A percentile compares a stretch with the other conserved stretches of the same genome.
phyloP scores from a whole-genome alignment of 1,140 invertebrate species.

The Brachystomella parvula region DNA sequence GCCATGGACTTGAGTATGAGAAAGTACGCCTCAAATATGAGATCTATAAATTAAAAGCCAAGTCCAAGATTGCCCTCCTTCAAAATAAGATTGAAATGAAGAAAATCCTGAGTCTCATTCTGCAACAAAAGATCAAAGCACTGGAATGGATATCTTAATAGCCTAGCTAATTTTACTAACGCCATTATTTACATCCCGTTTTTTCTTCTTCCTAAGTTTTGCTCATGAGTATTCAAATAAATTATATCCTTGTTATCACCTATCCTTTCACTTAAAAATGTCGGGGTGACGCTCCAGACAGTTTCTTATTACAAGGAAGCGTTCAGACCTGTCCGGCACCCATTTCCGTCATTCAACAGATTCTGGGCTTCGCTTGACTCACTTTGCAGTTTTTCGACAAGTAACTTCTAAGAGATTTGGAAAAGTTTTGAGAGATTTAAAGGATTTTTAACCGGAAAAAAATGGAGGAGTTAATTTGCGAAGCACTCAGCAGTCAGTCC shows the following conservation, averaged over 20 bases:
- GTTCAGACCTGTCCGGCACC: not conserved
- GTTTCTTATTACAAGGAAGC: not conserved
- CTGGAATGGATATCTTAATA: conserved; percentile 32
- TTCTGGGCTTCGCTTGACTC: too few species aligned
- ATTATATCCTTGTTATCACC: not conserved
- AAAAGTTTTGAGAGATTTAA: too few species aligned
- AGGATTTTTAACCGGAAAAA: too few species aligned
- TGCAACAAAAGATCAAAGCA: conserved; percentile 37
- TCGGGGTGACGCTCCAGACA: not conserved
- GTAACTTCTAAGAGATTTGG: too few species aligned
- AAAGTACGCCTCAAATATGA: conserved; percentile 37
- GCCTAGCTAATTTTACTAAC: not conserved
- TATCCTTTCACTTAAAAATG: not conserved
- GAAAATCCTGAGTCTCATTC: conserved; percentile 35
- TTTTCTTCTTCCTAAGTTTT: not conserved
- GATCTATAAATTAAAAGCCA: conserved; percentile 37
- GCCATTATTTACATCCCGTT: not conserved
- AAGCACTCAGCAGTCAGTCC: too few species aligned
- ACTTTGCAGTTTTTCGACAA: too few species aligned
- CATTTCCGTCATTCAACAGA: too few species aligned
- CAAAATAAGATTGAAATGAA: conserved; percentile 38
- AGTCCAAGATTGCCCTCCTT: conserved; percentile 36
- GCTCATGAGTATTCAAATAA: not conserved
- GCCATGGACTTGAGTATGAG: conserved; percentile 30
- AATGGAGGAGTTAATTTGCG: too few species aligned